Evolutionary conservation across 2,113 vertebrate genomes (phyloP), one percentile per base, ranked within the genome.

Genomic region (Mixornis gularis): DNA sequence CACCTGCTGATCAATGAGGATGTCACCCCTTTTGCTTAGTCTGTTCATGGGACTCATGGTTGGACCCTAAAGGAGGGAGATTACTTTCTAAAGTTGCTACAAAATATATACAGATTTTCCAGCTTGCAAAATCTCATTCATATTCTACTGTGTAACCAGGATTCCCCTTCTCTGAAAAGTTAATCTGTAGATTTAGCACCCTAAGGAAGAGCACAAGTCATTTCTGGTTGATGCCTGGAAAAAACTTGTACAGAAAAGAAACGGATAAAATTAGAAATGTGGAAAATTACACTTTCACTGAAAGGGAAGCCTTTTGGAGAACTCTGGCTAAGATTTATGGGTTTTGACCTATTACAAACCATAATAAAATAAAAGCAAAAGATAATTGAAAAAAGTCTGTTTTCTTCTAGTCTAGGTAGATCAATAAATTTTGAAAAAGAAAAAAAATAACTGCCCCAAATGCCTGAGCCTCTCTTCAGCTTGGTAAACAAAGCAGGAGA

Each of bases 401-500:
- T 94, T 95, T 96, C 84, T 92, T 89, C 79, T 94, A 63, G 66
- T 93, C 71, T 90, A 72, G 78, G 52, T 88, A 85, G 94, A 85
- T 93, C 96, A 97, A 97, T 98, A 98, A 96, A 97, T 97, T 96
- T 43, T 19, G 53, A 56, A 79, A 77, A 56, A 90, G 1, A 25
- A 52, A 71, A 73, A 40, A 29, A 84, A 84, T 17, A 51, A 51
- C 73, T 96, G 73, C 32, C 72, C 76, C 91, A 90, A 94, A 93
- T 93, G 80, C 77, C 88, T 90, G 66, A 87, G 58, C 32, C 59
- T 95, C 69, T 92, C 78, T 93, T 96, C 63, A 90, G 91, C 86
- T 92, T 96, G 65, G 97, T 94, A 94, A 96, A 97, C 90, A 97
- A 96, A 97, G 93, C 63, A 96, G 90, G 63, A 95, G 91, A 96